Conservation (phyloP, 2,888 invertebrate genomes). For the Drosophila glabriapex region DNA sequence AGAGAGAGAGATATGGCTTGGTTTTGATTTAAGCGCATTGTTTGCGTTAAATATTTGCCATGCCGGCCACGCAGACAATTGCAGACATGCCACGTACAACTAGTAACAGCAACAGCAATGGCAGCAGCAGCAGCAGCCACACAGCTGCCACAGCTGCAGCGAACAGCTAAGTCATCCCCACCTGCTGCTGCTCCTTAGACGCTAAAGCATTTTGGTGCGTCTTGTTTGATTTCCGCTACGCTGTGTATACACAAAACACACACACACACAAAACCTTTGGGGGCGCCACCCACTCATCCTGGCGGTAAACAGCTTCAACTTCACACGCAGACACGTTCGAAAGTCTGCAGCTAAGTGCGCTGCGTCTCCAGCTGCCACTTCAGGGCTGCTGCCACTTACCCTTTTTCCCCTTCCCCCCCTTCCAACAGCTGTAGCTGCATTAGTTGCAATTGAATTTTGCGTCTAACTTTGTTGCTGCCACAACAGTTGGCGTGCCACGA, state of each 20-base stretch:
- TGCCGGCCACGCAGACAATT: slow-evolving; percentile 77
- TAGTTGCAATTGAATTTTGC: slow-evolving; percentile 83
- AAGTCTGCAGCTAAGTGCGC: slow-evolving; percentile 63
- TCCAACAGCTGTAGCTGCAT: slow-evolving; percentile 49
- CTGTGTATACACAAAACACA: slow-evolving; percentile 17
- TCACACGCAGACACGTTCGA: slow-evolving; percentile 78
- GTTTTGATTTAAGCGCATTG: slow-evolving; percentile 80
- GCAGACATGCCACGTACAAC: slow-evolving; percentile 66
- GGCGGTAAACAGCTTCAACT: slow-evolving; percentile 71
- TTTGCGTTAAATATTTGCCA: slow-evolving; percentile 78
- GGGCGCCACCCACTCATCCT: slow-evolving; percentile 29
- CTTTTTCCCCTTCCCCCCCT: too few species aligned
- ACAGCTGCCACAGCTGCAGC: slow-evolving; percentile 69
- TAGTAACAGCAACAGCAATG: slow-evolving; percentile 30
- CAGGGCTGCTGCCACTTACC: slow-evolving; percentile 3
- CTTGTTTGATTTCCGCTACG: slow-evolving; percentile 76
- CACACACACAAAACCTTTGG: slow-evolving; percentile 20
- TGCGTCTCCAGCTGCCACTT: slow-evolving; percentile 53
- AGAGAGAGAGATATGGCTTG: slow-evolving; percentile 58
- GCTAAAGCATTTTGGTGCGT: slow-evolving; percentile 31
- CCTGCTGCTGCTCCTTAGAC: not conserved
- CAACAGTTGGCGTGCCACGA: not conserved
- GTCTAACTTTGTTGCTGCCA: slow-evolving; percentile 60
- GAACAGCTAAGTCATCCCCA: slow-evolving; percentile 29
- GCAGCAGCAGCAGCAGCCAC: slow-evolving; percentile 1